Conservation (phyloP, 2,888 invertebrate genomes). For the Automeris io region DNA sequence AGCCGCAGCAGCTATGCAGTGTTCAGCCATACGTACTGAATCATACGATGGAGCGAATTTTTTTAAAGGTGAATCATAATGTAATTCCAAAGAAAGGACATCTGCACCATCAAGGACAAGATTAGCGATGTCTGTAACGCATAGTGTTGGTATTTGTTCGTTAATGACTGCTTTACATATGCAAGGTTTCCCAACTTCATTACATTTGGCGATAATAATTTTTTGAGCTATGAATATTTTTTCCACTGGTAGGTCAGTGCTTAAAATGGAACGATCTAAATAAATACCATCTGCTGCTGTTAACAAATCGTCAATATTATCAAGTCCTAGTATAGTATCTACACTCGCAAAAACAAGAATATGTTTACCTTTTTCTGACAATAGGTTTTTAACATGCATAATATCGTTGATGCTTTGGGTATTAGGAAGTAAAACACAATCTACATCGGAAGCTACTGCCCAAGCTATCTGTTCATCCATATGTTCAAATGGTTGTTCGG, state of each 20-base stretch:
- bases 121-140: conserved; percentile 93
- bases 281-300: conserved; percentile 89
- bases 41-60: conserved; percentile 49
- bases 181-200: conserved; percentile 88
- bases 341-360: conserved; percentile 58
- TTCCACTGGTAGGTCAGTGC: conserved; percentile 91
- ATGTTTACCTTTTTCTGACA: conserved; percentile 60
- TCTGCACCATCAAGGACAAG: conserved; percentile 93
- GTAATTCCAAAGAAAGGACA: conserved; percentile 86
- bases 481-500: conserved; percentile 81
- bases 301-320: conserved; percentile 84
- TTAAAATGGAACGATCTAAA: conserved; percentile 90
- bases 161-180: conserved; percentile 92
- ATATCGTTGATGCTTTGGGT: conserved; percentile 47
- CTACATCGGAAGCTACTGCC: conserved; percentile 61
- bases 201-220: conserved; percentile 89
- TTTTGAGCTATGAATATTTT: conserved; percentile 93
- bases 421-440: conserved; percentile 55
- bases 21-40: conserved; percentile 71
- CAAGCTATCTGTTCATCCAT: conserved; percentile 67
- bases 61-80: conserved; percentile 59
- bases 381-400: conserved; percentile 37
- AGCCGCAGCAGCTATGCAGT: conserved; percentile 82
- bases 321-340: conserved; percentile 48
- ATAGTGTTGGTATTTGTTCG: conserved; percentile 86